Evolutionary conservation across 92 coral and sea anemone genomes (phyloP).

Genomic region (Meandrina meandrites): DNA sequence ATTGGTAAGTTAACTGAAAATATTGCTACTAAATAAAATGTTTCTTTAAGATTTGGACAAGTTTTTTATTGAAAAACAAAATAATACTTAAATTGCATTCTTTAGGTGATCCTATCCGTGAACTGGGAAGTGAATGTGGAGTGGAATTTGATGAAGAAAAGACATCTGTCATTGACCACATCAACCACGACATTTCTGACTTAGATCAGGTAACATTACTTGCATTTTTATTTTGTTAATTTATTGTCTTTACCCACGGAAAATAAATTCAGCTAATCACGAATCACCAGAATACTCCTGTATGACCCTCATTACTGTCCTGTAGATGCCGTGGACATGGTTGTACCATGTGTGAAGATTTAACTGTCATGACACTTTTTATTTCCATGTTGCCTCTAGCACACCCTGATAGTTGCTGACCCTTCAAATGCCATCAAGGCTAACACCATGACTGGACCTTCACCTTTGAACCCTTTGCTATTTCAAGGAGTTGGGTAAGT

Average conservation of each 20-base stretch:
- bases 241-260: too few relatives aligned
- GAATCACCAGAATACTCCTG: too few relatives aligned
- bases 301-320: too few relatives aligned
- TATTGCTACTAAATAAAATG: not conserved
- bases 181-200: slow-evolving; percentile 93
- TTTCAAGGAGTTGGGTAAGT: slow-evolving; percentile 97
- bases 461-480: slow-evolving; percentile 72
- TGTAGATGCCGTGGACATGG: too few relatives aligned
- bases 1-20: slow-evolving; percentile 68
- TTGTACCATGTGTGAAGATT: too few relatives aligned
- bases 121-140: slow-evolving; percentile 97
- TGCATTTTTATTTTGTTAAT: too few relatives aligned
- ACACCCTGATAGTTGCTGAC: slow-evolving; percentile 91
- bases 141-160: slow-evolving; percentile 99
- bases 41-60: not conserved
- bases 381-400: slow-evolving; percentile 66
- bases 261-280: too few relatives aligned
- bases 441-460: slow-evolving; percentile 74
- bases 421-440: slow-evolving; percentile 87
- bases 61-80: not conserved
- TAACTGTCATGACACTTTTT: too few relatives aligned
- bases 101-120: slow-evolving; percentile 96
- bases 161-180: slow-evolving; percentile 97
- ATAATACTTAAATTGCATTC: not conserved
- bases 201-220: slow-evolving; percentile 67